These are phyloP conservation scores for Cyprinodon brontotheroides DNA, from an alignment of 2,113 vertebrate species.

Conservation along the genomic window DNA sequence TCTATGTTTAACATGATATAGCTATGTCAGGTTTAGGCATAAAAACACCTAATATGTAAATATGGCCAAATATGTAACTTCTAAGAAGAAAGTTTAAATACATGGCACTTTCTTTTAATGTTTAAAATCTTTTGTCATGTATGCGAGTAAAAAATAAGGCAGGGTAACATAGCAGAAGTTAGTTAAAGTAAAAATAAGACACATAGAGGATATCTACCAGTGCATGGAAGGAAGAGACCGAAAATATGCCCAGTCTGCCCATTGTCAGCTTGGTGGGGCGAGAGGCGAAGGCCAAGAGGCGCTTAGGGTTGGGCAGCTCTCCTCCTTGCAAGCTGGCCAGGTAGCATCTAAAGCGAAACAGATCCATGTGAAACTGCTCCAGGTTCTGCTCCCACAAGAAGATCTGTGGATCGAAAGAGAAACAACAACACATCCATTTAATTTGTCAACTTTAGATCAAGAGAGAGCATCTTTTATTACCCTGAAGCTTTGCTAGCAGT, in stretches of 20 bases:
- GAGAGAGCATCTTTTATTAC: conserved; percentile 4
- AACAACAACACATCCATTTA: conserved; percentile 19
- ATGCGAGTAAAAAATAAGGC: not conserved
- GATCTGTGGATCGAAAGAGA: conserved; percentile 78
- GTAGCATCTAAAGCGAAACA: conserved; percentile 94
- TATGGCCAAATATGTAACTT: not conserved
- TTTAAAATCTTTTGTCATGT: not conserved
- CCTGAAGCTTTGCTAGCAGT: conserved; percentile 12
- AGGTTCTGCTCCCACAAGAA: conserved; percentile 97
- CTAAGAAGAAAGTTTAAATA: not conserved
- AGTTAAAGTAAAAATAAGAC: not conserved
- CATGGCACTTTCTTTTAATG: not conserved
- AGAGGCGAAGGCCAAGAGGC: conserved; percentile 92
- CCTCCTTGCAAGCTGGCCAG: conserved; percentile 94
- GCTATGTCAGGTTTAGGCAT: not conserved
- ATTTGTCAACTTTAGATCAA: conserved; percentile 29
- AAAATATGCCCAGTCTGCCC: conserved; percentile 95
- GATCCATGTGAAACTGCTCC: conserved; percentile 97
- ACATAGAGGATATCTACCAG: conserved; percentile 81
- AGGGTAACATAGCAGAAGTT: not conserved
- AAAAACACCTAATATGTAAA: not conserved
- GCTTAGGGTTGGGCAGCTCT: conserved; percentile 95
- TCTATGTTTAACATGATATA: not conserved
- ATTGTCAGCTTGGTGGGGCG: conserved; percentile 94
- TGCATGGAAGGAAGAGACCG: conserved; percentile 93